A percentile compares a stretch with the other conserved stretches of the same genome.
Evolutionary conservation across 2,797 vertebrate species (phyloP).

Genomic region (Poeciliopsis paucimaculata): DNA sequence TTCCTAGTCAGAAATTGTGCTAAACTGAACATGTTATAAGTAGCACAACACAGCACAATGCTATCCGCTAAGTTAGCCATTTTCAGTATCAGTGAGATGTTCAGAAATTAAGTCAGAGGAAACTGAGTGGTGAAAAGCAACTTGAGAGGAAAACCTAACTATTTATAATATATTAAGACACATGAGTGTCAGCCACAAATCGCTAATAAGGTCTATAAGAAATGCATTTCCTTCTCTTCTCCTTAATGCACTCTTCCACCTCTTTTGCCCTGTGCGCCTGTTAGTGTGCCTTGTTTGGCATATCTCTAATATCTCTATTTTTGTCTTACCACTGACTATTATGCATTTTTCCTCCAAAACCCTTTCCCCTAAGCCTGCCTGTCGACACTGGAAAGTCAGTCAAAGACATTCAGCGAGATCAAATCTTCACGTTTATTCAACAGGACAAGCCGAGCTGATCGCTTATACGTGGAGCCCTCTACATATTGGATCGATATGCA

Average conservation of each 20-base stretch:
- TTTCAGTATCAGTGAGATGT: background rate
- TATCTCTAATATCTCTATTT: constrained; percentile 35
- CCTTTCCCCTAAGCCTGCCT: constrained; percentile 19
- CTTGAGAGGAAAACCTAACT: background rate
- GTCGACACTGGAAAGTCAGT: constrained; percentile 39
- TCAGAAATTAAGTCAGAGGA: background rate
- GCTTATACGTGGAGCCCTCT: constrained; percentile 49
- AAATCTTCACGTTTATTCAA: constrained; percentile 59
- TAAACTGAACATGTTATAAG: too few species aligned
- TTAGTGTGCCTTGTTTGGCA: constrained; percentile 22
- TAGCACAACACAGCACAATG: too few species aligned
- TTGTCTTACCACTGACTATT: background rate
- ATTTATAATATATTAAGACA: background rate
- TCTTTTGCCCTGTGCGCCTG: constrained; percentile 2
- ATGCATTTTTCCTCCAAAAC: constrained; percentile 37
- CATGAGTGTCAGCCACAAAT: background rate
- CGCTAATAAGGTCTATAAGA: background rate
- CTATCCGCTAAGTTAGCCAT: background rate
- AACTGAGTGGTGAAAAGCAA: background rate
- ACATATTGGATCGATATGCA: constrained; percentile 59
- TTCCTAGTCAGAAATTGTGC: too few species aligned
- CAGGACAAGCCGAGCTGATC: constrained; percentile 40
- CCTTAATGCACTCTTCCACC: background rate
- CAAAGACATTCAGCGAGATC: constrained; percentile 34
- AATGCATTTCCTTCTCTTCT: background rate